Evolutionary conservation across 2,113 vertebrate genomes (phyloP).

Genomic region (Sinocyclocheilus anophthalmus): DNA sequence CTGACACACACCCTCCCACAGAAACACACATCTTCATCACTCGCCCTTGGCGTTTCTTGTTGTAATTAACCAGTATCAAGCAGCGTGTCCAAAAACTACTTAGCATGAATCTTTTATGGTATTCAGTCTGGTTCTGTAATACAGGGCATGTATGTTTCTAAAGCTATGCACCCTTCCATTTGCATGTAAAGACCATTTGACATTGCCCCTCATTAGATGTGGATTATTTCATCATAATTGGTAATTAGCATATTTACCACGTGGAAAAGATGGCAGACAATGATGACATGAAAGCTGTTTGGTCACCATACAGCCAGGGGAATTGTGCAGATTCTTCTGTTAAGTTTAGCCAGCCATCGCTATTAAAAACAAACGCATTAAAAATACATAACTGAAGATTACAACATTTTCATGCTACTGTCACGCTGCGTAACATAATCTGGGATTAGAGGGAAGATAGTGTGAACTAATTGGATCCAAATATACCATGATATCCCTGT

Average conservation of each 20-base stretch:
- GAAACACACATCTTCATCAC: not conserved
- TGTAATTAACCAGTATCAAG: constrained; percentile 37
- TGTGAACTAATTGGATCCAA: constrained; percentile 26
- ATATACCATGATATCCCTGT: constrained; percentile 10
- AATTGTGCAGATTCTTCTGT: constrained; percentile 13
- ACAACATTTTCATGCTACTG: constrained; percentile 19
- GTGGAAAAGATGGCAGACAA: constrained; percentile 18
- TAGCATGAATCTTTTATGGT: constrained; percentile 30
- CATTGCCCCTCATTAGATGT: constrained; percentile 34
- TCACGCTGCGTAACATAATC: constrained; percentile 22
- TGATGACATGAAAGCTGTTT: constrained; percentile 14
- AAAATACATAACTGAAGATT: constrained; percentile 27
- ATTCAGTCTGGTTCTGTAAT: not conserved
- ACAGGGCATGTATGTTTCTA: not conserved
- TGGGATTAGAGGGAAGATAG: constrained; percentile 17
- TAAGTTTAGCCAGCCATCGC: not conserved
- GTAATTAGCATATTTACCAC: constrained; percentile 49
- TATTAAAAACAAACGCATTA: constrained; percentile 26
- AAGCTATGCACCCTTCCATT: not conserved
- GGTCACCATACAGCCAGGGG: not conserved
- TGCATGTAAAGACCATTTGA: constrained; percentile 17
- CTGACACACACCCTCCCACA: constrained; percentile 17
- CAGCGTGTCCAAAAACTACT: constrained; percentile 26
- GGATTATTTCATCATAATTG: constrained; percentile 38
- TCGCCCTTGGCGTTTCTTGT: constrained; percentile 24